Conservation (phyloP, 2,113 vertebrate species). For the Ondatra zibethicus region DNA sequence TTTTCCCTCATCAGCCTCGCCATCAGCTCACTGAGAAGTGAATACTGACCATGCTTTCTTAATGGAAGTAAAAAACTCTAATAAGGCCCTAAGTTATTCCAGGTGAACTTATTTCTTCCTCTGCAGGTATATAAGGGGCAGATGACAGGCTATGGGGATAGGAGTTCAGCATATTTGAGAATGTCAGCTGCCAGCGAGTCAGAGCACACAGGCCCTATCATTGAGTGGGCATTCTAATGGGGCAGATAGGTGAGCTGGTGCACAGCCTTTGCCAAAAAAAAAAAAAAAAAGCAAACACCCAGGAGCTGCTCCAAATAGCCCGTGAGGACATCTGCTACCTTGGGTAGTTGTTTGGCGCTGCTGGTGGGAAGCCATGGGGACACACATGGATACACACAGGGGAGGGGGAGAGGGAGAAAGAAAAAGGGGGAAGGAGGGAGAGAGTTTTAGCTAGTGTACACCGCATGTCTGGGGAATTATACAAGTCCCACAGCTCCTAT, state of each 20-base stretch:
- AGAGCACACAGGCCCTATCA: rapidly evolving
- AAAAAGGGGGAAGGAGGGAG: not conserved
- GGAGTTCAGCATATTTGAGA: not conserved
- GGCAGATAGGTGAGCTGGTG: not conserved
- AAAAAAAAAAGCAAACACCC: too few relatives aligned
- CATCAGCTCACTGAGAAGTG: not conserved
- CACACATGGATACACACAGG: not conserved
- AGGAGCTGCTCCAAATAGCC: rapidly evolving
- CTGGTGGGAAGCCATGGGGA: rapidly evolving
- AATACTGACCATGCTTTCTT: not conserved
- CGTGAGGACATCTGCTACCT: rapidly evolving
- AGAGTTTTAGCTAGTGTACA: not conserved
- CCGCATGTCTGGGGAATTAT: not conserved
- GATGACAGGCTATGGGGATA: not conserved
- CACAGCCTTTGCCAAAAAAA: too few relatives aligned
- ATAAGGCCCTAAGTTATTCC: not conserved
- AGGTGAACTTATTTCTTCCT: not conserved
- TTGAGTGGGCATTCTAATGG: not conserved
- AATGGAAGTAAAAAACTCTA: not conserved
- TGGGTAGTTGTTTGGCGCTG: rapidly evolving
- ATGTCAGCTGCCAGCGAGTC: rapidly evolving
- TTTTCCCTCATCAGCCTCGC: not conserved
- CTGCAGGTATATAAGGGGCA: not conserved
- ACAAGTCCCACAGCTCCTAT: too few relatives aligned
- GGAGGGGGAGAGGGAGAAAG: too few relatives aligned